phyloP scores from a whole-genome alignment of 1,140 invertebrate species.

The Octopus sinensis region DNA sequence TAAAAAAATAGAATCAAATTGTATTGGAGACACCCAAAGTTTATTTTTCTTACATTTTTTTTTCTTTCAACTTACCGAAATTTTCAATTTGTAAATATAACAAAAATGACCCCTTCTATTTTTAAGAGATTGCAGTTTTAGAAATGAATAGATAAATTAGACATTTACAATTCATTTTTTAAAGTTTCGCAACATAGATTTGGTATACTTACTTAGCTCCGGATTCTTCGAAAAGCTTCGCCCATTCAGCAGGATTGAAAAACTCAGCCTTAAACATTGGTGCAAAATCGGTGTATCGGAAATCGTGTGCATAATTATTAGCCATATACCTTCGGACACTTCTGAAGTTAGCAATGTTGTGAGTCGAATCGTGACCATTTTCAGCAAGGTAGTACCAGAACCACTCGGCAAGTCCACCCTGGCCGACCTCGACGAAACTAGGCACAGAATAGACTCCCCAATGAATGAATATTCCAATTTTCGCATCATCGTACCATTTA shows the following conservation, averaged over 20 bases:
- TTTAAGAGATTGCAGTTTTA: background rate
- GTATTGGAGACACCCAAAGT: too few species aligned
- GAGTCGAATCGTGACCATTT: conserved; percentile 11
- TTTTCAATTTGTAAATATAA: too few species aligned
- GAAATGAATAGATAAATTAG: background rate
- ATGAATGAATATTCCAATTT: conserved; percentile 56
- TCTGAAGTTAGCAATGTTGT: conserved; percentile 18
- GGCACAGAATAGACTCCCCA: conserved; percentile 55
- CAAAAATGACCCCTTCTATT: too few species aligned
- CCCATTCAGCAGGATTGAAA: conserved; percentile 40
- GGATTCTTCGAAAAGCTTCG: conserved; percentile 38
- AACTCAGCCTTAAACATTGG: conserved; percentile 37
- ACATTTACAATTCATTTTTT: background rate
- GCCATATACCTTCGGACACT: conserved; percentile 40
- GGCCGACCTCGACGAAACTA: conserved; percentile 23
- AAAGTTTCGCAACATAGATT: too few species aligned
- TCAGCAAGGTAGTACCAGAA: conserved; percentile 44
- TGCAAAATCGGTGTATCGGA: conserved; percentile 46
- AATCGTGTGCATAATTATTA: conserved; percentile 39
- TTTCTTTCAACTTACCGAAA: too few species aligned
- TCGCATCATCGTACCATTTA: conserved; percentile 53
- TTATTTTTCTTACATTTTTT: too few species aligned
- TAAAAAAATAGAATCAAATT: too few species aligned
- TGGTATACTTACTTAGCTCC: conserved; percentile 55
- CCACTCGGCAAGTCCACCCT: conserved; percentile 34